phyloP scores from a whole-genome alignment of 2,113 vertebrate species.

The Abramis brama region DNA sequence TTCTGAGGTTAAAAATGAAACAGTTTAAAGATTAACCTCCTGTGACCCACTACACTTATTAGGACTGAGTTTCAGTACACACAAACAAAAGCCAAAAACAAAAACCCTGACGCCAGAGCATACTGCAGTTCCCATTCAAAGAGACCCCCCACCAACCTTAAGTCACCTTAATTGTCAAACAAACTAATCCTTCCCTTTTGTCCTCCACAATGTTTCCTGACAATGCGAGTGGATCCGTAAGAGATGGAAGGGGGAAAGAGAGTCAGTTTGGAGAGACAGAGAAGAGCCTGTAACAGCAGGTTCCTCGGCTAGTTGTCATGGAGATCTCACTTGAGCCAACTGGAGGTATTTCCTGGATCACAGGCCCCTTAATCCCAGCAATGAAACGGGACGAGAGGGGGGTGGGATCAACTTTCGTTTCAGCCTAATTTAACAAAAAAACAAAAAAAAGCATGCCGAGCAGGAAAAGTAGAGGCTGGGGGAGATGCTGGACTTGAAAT shows the following conservation, averaged over 20 bases:
- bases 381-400: constrained; percentile 79
- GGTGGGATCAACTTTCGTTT: constrained; percentile 78
- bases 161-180: constrained; percentile 65
- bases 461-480: not conserved
- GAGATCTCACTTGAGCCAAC: constrained; percentile 90
- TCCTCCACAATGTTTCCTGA: constrained; percentile 76
- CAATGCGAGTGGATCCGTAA: constrained; percentile 74
- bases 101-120: constrained; percentile 34
- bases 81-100: constrained; percentile 38
- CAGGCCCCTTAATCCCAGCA: constrained; percentile 90
- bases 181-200: constrained; percentile 70
- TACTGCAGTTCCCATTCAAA: not conserved
- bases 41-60: constrained; percentile 35
- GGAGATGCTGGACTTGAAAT: constrained; percentile 4
- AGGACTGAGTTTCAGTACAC: constrained; percentile 4
- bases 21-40: constrained; percentile 59
- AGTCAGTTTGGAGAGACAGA: constrained; percentile 67
- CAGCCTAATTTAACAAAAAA: not conserved
- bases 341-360: constrained; percentile 98
- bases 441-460: not conserved
- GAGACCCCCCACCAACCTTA: constrained; percentile 55
- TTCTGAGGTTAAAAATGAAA: constrained; percentile 39
- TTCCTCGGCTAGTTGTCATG: constrained; percentile 87
- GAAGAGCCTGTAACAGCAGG: constrained; percentile 81
- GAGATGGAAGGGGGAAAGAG: constrained; percentile 70